These are phyloP conservation scores for Euphonia xanthogaster DNA, from an alignment of 2,797 vertebrate genomes.

Conservation along the genomic window DNA sequence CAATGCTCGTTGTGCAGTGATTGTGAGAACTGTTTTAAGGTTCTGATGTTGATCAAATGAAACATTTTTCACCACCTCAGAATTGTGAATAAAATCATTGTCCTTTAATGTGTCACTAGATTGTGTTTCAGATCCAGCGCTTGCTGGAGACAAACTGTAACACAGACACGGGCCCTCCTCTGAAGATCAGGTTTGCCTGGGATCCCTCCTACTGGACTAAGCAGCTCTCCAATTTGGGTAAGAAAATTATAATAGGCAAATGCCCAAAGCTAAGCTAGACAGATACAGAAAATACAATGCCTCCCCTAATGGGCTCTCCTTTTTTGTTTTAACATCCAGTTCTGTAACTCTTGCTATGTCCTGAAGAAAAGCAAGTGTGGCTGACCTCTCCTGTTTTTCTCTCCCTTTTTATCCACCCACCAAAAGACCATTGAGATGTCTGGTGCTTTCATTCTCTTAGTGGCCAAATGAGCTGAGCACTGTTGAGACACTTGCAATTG, in stretches of 20 bases:
- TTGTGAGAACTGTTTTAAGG: background rate
- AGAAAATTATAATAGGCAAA: background rate
- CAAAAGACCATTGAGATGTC: background rate
- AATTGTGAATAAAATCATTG: background rate
- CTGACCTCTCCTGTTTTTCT: background rate
- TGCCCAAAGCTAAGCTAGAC: background rate
- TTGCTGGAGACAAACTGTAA: conserved; percentile 86
- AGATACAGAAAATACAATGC: background rate
- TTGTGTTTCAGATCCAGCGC: conserved; percentile 95
- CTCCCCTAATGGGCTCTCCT: background rate
- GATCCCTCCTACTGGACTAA: conserved; percentile 97
- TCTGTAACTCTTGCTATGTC: background rate
- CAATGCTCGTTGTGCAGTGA: background rate
- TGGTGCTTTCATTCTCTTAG: background rate
- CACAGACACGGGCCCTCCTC: conserved; percentile 82
- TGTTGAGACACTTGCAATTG: background rate
- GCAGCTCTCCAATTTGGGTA: conserved; percentile 91
- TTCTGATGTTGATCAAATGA: background rate
- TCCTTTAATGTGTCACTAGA: conserved; percentile 74
- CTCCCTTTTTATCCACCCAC: background rate
- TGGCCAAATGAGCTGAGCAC: background rate
- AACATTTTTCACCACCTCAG: background rate
- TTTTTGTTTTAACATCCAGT: background rate
- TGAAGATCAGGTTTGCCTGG: conserved; percentile 96
- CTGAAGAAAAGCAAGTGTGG: background rate